Evolutionary conservation across 2,797 vertebrate genomes (phyloP).

Genomic region (Petrocephalus schoutedeni): DNA sequence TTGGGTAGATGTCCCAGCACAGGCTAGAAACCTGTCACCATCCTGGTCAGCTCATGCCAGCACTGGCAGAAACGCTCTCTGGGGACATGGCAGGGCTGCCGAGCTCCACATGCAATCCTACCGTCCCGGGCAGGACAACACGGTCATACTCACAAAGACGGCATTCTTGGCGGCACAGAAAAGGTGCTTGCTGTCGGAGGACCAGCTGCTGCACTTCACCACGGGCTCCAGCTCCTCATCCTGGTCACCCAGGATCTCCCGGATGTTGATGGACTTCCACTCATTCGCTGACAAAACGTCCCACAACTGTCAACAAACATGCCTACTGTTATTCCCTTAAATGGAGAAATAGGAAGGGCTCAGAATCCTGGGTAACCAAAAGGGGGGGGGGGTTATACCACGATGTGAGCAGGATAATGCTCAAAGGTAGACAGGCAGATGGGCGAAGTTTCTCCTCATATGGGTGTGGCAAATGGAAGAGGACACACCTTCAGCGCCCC

Average conservation of each 20-base stretch:
- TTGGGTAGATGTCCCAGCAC: not conserved
- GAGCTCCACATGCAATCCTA: not conserved
- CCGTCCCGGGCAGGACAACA: not conserved
- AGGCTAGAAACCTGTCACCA: not conserved
- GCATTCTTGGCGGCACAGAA: slow-evolving; percentile 76
- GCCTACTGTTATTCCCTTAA: not conserved
- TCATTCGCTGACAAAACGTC: slow-evolving; percentile 72
- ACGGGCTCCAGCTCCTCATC: slow-evolving; percentile 69
- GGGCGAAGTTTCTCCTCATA: not conserved
- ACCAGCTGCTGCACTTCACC: slow-evolving; percentile 90
- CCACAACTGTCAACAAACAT: slow-evolving; percentile 71
- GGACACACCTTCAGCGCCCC: slow-evolving; percentile 80
- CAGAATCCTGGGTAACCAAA: not conserved
- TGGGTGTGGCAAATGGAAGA: not conserved
- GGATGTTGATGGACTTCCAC: slow-evolving; percentile 74
- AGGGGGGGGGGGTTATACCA: not conserved
- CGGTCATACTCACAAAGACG: slow-evolving; percentile 73
- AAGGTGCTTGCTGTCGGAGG: slow-evolving; percentile 66
- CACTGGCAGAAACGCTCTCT: not conserved
- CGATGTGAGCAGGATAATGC: not conserved
- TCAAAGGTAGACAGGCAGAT: not conserved
- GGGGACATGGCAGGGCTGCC: not conserved
- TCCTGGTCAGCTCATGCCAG: not conserved
- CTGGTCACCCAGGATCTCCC: slow-evolving; percentile 57
- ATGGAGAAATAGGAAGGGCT: not conserved